Base-by-base conservation (phyloP, 2,797 vertebrate species). In the Nasua narica region DNA sequence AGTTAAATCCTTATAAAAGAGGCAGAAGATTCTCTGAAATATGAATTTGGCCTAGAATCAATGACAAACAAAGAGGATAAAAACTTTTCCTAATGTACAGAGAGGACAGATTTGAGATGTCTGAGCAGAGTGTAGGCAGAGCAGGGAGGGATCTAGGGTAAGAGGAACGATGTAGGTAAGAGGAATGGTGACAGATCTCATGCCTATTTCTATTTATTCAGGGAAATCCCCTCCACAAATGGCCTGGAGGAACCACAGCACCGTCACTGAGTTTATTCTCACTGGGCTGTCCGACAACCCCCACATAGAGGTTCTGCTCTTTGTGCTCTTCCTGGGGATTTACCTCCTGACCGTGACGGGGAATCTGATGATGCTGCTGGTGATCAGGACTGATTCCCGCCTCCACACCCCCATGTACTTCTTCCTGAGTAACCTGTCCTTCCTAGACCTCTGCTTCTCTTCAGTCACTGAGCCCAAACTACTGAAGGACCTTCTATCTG, bases 401-500 rank as follows among this genome's bases (percentile, higher is more conserved):
- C 92, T 97, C 56, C 94, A 96, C 32, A 94, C 25, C 0, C 95
- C 95, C 72, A 95, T 95, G 94, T 95, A 89, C 43, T 89, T 89
- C 40, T 95, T 95, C 78, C 95, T 98, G 46, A 97, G 97, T 21
- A 91, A 96, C 74, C 96, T 98, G 48, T 98, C 98, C 9, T 90
- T 98, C 78, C 74, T 98, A 72, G 98, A 98, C 52, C 95, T 98
- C 70, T 96, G 95, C 43, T 96, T 98, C 72, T 98, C 98, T 0
- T 97, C 70, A 0, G 87, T 94, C 18, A 50, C 92, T 18, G 35
- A 97, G 74, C 98, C 98, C 82, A 98, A 98, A 86, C 96, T 98
- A 46, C 95, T 98, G 56, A 74, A 90, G 40, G 91, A 97, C 19
- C 72, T 98, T 43, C 81, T 98, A 46, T 94, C 90, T 23, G 96